Percentiles rank a stretch among this genome's conserved stretches.
phyloP scores from a whole-genome alignment of 2,797 vertebrate species.

The Synanceia verrucosa region DNA sequence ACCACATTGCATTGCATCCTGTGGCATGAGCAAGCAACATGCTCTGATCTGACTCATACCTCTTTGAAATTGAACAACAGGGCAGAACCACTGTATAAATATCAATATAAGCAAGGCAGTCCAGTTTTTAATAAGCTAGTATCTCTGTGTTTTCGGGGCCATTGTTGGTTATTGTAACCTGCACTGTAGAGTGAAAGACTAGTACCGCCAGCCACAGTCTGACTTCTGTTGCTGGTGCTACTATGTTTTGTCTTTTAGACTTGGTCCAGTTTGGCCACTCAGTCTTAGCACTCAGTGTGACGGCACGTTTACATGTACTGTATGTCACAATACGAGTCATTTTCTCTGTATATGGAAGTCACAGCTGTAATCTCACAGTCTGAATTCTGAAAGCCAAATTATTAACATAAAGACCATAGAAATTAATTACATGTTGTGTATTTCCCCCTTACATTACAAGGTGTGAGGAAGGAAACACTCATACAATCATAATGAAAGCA shows the following conservation, averaged over 20 bases:
- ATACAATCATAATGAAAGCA: background rate
- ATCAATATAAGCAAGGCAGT: constrained; percentile 3
- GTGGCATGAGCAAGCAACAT: background rate
- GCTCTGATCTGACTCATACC: background rate
- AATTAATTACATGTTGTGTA: background rate
- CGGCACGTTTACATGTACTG: background rate
- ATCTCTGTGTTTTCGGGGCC: background rate
- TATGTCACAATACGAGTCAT: background rate
- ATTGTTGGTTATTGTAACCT: background rate
- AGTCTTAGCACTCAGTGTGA: background rate
- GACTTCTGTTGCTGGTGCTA: no score
- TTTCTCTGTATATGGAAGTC: background rate
- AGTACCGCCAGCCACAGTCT: no score
- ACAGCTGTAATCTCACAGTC: background rate
- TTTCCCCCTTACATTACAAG: background rate
- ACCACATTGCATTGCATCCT: background rate
- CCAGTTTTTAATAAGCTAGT: background rate
- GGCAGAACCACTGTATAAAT: background rate
- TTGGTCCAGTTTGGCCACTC: constrained; percentile 5
- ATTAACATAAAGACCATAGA: background rate
- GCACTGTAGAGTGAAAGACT: no score
- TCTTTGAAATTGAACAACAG: background rate
- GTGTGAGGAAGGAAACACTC: background rate
- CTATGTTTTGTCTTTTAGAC: background rate
- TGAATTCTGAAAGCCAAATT: background rate